A percentile compares a stretch with the other conserved stretches of the same genome.
Evolutionary conservation across 2,888 invertebrate genomes (phyloP).

Genomic region (Dynastes grantii): DNA sequence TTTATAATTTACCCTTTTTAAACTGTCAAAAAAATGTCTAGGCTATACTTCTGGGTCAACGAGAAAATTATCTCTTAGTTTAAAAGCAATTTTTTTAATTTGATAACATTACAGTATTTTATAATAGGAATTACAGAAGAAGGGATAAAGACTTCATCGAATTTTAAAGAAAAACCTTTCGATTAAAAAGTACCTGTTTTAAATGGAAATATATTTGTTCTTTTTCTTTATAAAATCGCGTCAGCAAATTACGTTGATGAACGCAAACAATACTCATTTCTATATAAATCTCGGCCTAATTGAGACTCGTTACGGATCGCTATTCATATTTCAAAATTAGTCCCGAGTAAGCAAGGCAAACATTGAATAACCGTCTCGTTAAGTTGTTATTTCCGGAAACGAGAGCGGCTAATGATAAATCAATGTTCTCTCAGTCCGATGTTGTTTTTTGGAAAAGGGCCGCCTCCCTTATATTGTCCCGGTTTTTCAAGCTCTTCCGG

Average conservation of each 20-base stretch:
- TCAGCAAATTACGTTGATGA: neutral
- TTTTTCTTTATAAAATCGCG: too few relatives aligned
- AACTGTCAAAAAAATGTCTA: too few relatives aligned
- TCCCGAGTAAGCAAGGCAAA: conserved; percentile 20
- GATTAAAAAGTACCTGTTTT: too few relatives aligned
- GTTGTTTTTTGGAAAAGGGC: neutral
- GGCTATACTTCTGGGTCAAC: too few relatives aligned
- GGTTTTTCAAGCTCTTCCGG: neutral
- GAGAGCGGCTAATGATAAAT: conserved; percentile 34
- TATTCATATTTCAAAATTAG: conserved; percentile 34
- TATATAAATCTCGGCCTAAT: conserved; percentile 23
- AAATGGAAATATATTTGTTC: too few relatives aligned
- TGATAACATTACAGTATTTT: too few relatives aligned
- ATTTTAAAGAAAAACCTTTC: too few relatives aligned
- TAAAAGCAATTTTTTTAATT: too few relatives aligned
- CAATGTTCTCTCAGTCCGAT: conserved; percentile 20
- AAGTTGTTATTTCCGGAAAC: conserved; percentile 32
- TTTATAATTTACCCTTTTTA: too few relatives aligned
- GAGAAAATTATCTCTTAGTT: too few relatives aligned
- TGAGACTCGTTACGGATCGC: conserved; percentile 24
- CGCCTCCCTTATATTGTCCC: neutral
- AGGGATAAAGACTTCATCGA: too few relatives aligned
- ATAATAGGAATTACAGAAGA: too few relatives aligned
- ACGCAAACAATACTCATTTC: conserved; percentile 11
- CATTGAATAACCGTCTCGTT: conserved; percentile 34